Evolutionary conservation across 2,888 invertebrate genomes (phyloP).

Genomic region (Miltochrista miniata): DNA sequence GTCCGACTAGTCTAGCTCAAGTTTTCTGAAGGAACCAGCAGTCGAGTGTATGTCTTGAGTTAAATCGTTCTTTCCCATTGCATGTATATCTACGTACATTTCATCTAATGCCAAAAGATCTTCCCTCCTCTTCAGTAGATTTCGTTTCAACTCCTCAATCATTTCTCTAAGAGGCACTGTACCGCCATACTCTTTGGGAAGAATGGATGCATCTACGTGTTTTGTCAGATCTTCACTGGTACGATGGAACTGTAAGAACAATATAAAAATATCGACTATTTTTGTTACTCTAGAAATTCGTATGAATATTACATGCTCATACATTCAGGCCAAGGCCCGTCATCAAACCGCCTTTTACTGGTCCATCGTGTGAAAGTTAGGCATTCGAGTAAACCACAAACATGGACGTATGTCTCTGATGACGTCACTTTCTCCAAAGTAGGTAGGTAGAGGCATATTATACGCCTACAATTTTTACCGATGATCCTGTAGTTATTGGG

Average conservation of each 20-base stretch:
- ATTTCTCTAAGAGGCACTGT: constrained; percentile 90
- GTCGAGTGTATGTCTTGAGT: constrained; percentile 89
- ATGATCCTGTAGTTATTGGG: too few species aligned
- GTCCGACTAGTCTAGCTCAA: constrained; percentile 88
- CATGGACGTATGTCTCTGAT: too few species aligned
- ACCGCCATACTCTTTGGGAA: constrained; percentile 96
- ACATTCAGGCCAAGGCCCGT: too few species aligned
- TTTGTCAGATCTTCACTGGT: constrained; percentile 88
- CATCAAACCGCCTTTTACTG: too few species aligned
- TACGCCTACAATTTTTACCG: too few species aligned
- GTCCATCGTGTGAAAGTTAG: too few species aligned
- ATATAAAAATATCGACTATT: neutral
- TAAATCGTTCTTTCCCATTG: constrained; percentile 83
- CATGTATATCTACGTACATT: constrained; percentile 88
- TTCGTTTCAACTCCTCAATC: constrained; percentile 89
- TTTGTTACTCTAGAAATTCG: too few species aligned
- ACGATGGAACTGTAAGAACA: constrained; percentile 86
- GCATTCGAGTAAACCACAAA: too few species aligned
- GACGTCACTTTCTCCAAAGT: too few species aligned
- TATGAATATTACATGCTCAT: too few species aligned
- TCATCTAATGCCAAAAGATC: constrained; percentile 88
- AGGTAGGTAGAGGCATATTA: too few species aligned
- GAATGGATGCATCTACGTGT: constrained; percentile 88
- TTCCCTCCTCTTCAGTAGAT: constrained; percentile 85
- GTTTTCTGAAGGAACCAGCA: constrained; percentile 92